A percentile compares a stretch with the other conserved stretches of the same genome.
These are phyloP conservation scores for Homarus americanus DNA, from an alignment of 1,140 invertebrate species.

Conservation along the genomic window DNA sequence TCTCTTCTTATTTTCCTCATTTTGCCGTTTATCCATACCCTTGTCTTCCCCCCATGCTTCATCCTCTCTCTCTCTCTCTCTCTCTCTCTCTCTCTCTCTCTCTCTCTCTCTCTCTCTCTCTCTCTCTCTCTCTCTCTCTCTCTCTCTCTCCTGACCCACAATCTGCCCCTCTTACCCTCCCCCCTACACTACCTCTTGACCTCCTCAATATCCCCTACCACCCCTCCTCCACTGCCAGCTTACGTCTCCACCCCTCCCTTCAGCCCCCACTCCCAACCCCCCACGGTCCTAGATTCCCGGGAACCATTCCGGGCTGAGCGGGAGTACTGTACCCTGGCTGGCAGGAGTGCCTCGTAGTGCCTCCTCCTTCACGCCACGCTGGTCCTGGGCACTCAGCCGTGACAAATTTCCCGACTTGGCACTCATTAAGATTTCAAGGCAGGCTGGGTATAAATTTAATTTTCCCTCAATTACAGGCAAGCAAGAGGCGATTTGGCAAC, in stretches of 20 bases:
- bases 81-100: background rate
- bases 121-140: too few species aligned
- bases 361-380: background rate
- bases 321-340: background rate
- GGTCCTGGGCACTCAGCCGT: background rate
- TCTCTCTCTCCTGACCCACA: too few species aligned
- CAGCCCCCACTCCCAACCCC: background rate
- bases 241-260: background rate
- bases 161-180: background rate
- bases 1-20: background rate
- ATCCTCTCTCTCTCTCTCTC: background rate
- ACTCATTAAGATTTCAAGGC: conserved; percentile 41
- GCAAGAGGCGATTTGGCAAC: conserved; percentile 13
- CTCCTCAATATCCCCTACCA: background rate
- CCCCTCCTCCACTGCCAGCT: background rate
- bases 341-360: conserved; percentile 4
- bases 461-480: conserved; percentile 41
- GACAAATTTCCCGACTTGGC: conserved; percentile 42
- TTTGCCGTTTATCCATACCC: background rate
- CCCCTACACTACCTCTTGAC: too few species aligned
- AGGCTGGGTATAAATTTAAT: conserved; percentile 45
- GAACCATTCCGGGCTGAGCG: background rate
- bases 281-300: background rate
- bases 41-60: background rate
- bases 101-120: too few species aligned